Percentiles rank a stretch among this genome's conserved stretches.
These are phyloP conservation scores for Patella vulgata DNA, from an alignment of 1,140 invertebrate species.

Conservation along the genomic window DNA sequence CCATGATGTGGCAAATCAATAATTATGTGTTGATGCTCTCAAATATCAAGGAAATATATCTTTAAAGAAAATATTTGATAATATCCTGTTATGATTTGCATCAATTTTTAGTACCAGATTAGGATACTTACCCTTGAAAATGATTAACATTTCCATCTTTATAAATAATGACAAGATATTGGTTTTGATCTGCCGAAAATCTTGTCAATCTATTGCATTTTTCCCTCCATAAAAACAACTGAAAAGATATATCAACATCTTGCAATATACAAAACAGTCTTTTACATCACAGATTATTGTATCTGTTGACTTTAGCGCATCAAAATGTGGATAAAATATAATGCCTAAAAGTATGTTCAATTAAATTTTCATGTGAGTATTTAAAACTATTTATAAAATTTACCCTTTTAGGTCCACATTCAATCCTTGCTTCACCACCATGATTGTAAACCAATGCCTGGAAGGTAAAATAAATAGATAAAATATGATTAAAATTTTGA, in stretches of 20 bases:
- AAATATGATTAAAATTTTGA: neutral
- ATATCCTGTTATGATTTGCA: too few species aligned
- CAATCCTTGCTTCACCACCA: slow-evolving; percentile 52
- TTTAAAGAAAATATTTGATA: neutral
- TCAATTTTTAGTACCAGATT: too few species aligned
- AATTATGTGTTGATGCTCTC: neutral
- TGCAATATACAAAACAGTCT: neutral
- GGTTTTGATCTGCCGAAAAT: slow-evolving; percentile 55
- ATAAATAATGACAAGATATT: slow-evolving; percentile 52
- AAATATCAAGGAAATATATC: neutral
- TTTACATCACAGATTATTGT: neutral
- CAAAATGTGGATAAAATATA: neutral
- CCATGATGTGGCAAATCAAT: neutral
- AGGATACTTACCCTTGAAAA: slow-evolving; percentile 49
- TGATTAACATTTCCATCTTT: slow-evolving; percentile 57
- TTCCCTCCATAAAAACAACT: slow-evolving; percentile 60
- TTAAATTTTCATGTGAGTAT: neutral
- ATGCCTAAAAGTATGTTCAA: neutral
- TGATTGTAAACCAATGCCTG: slow-evolving; percentile 60
- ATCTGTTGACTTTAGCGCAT: neutral
- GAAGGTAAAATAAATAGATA: slow-evolving; percentile 20
- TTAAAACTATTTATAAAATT: slow-evolving; percentile 6
- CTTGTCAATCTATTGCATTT: slow-evolving; percentile 33
- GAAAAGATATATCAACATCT: slow-evolving; percentile 17
- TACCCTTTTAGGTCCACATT: slow-evolving; percentile 61